A percentile compares a stretch with the other conserved stretches of the same genome.
These are phyloP conservation scores for Craseonycteris thonglongyai DNA, from an alignment of 2,113 vertebrate genomes.

Conservation along the genomic window DNA sequence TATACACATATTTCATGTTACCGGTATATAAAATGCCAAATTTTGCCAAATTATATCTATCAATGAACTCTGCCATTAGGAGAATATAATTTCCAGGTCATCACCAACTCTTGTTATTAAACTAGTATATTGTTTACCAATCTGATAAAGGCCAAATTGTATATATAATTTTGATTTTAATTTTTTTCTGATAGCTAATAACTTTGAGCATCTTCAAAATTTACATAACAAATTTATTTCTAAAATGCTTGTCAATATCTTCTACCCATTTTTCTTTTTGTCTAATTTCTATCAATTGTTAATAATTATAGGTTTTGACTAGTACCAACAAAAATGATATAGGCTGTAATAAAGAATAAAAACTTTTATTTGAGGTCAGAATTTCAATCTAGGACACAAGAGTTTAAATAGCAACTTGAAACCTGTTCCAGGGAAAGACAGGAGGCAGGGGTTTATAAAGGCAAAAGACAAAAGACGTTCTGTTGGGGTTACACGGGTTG, in stretches of 20 bases:
- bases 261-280: neutral
- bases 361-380: neutral
- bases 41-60: neutral
- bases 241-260: neutral
- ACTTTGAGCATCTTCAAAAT: neutral
- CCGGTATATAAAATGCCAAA: neutral
- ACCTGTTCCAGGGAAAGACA: neutral
- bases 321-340: neutral
- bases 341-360: neutral
- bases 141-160: neutral
- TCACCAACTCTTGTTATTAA: neutral
- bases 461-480: neutral
- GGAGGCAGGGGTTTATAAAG: neutral
- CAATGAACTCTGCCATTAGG: neutral
- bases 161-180: neutral
- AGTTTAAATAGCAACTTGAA: neutral
- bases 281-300: neutral
- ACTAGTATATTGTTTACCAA: neutral
- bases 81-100: neutral
- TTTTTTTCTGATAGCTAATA: neutral
- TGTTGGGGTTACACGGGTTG: neutral
- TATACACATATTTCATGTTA: neutral
- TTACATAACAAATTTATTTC: neutral
- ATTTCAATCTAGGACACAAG: neutral
- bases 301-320: neutral